These are phyloP conservation scores for Hydrocynus forskahlii DNA, from an alignment of 2,797 vertebrate species.

Conservation along the genomic window DNA sequence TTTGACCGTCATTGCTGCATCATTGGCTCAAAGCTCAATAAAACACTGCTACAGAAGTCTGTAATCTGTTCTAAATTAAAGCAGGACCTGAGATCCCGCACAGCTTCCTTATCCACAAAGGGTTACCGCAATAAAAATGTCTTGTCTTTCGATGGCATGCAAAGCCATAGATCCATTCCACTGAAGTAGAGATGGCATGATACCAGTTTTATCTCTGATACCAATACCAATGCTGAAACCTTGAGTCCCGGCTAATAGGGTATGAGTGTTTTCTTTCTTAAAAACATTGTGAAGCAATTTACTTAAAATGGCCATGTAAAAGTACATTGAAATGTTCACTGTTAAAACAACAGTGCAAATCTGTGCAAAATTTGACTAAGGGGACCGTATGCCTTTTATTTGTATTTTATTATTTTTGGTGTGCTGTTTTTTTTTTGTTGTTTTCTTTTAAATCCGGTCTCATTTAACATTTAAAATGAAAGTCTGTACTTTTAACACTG, in stretches of 20 bases:
- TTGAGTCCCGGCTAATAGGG: too few relatives aligned
- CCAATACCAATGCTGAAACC: not conserved
- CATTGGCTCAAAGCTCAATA: constrained; percentile 16
- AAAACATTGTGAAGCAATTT: not conserved
- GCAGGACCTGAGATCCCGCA: not conserved
- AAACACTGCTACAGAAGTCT: not conserved
- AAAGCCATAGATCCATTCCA: not conserved
- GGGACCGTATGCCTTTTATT: too few relatives aligned
- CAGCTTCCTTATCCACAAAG: not conserved
- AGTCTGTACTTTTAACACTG: too few relatives aligned
- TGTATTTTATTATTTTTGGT: too few relatives aligned
- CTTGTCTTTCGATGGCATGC: not conserved
- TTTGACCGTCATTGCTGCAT: constrained; percentile 29
- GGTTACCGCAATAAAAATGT: constrained; percentile 1
- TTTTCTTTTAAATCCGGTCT: too few relatives aligned
- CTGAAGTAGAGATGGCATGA: not conserved
- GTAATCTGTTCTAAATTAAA: constrained; percentile 20
- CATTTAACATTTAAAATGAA: too few relatives aligned
- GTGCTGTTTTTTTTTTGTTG: too few relatives aligned
- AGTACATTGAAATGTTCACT: too few relatives aligned
- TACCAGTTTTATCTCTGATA: not conserved
- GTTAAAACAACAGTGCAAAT: too few relatives aligned
- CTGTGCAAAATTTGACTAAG: too few relatives aligned
- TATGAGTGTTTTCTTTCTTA: not conserved
- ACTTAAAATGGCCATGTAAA: not conserved